Evolutionary conservation across 2,888 invertebrate species (phyloP).

Genomic region (Coenonympha arcania): DNA sequence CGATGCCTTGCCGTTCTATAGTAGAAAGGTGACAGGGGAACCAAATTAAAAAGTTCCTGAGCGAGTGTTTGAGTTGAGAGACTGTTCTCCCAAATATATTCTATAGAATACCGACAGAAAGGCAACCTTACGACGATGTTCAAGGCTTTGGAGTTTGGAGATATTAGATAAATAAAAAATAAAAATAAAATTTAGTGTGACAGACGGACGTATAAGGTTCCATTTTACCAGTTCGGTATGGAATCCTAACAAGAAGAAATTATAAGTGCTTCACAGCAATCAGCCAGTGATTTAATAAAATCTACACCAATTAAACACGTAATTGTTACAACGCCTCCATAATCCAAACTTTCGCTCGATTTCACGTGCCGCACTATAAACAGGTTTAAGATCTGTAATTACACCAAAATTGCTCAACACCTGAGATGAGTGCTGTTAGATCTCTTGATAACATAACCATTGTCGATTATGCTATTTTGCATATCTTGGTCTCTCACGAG

Average conservation of each 20-base stretch:
- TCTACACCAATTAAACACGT: constrained; percentile 16
- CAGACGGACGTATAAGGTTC: too few relatives aligned
- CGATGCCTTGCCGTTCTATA: too few relatives aligned
- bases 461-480: neutral
- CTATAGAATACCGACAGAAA: too few relatives aligned
- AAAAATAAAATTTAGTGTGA: too few relatives aligned
- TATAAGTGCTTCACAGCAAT: neutral
- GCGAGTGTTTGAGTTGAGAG: too few relatives aligned
- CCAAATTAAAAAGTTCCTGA: too few relatives aligned
- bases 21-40: too few relatives aligned
- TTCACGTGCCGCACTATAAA: constrained; percentile 17
- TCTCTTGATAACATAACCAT: neutral
- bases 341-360: constrained; percentile 21
- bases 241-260: neutral
- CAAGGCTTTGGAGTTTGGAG: too few relatives aligned
- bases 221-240: neutral
- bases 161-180: too few relatives aligned
- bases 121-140: too few relatives aligned
- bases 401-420: neutral
- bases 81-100: too few relatives aligned
- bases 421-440: neutral
- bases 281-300: constrained; percentile 9
- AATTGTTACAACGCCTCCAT: constrained; percentile 15
- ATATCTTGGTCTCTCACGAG: too few relatives aligned
- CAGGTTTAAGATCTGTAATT: constrained; percentile 6